Conservation (phyloP, 2,797 vertebrate species). For the Epinephelus awoara region DNA sequence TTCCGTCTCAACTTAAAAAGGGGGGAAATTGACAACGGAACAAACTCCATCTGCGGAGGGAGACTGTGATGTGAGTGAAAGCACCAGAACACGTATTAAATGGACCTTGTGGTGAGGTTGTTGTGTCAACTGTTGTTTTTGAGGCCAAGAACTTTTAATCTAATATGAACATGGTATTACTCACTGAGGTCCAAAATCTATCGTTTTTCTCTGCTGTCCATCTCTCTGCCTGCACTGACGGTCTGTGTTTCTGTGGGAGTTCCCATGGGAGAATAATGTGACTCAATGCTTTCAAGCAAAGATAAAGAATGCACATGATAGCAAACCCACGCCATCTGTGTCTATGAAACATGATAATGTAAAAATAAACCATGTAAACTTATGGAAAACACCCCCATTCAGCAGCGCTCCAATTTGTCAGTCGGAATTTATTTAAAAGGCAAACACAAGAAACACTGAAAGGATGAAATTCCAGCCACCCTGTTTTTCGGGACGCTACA, state of each 20-base stretch:
- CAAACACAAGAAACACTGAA: constrained; percentile 66
- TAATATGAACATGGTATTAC: neutral
- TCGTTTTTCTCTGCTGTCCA: neutral
- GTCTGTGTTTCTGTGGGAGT: constrained; percentile 45
- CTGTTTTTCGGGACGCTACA: constrained; percentile 65
- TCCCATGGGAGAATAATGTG: constrained; percentile 47
- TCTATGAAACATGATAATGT: constrained; percentile 50
- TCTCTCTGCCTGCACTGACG: constrained; percentile 12
- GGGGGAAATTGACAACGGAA: neutral
- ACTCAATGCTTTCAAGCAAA: constrained; percentile 54
- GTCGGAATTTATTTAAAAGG: constrained; percentile 76
- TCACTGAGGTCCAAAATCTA: neutral
- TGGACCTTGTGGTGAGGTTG: neutral
- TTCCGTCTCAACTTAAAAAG: constrained; percentile 5
- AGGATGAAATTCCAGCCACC: constrained; percentile 71
- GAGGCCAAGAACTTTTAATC: neutral
- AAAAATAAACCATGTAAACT: constrained; percentile 57
- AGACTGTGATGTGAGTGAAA: neutral
- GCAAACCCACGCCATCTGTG: constrained; percentile 46
- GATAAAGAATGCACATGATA: constrained; percentile 38
- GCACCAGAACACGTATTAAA: neutral
- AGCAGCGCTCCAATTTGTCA: constrained; percentile 66
- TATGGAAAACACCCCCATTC: constrained; percentile 55
- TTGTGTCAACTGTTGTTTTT: neutral
- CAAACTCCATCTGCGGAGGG: neutral